phyloP scores from a whole-genome alignment of 2,888 invertebrate species.

The Drosophila setosimentum region DNA sequence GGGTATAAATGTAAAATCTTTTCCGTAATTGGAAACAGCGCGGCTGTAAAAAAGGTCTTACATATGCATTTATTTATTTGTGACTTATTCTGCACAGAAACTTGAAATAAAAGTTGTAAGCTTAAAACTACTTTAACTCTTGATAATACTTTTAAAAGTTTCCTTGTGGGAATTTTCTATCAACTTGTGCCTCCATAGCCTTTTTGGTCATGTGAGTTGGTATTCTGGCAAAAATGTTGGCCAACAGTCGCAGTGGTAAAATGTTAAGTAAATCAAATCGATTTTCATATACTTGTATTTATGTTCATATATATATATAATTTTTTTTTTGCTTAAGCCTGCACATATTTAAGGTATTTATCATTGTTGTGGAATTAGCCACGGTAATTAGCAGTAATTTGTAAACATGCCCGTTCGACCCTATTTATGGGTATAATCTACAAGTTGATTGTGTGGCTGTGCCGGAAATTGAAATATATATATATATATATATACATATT shows the following conservation, averaged over 20 bases:
- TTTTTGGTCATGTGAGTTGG: slow-evolving; percentile 31
- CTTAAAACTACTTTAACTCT: background rate
- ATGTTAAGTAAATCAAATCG: slow-evolving; percentile 10
- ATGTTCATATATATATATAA: background rate
- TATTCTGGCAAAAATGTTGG: slow-evolving; percentile 36
- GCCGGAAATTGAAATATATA: slow-evolving; percentile 17
- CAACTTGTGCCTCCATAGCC: background rate
- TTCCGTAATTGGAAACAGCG: background rate
- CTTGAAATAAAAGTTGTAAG: background rate
- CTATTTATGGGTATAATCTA: slow-evolving; percentile 3
- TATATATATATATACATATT: slow-evolving; percentile 1
- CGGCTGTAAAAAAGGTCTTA: background rate
- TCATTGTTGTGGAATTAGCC: slow-evolving; percentile 7
- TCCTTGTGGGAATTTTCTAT: background rate
- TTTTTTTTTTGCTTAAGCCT: background rate
- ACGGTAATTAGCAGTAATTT: slow-evolving; percentile 32
- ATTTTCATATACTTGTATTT: slow-evolving; percentile 2
- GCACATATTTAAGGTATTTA: slow-evolving; percentile 6
- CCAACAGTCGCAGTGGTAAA: slow-evolving; percentile 17
- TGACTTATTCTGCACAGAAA: background rate
- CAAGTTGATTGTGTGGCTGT: background rate
- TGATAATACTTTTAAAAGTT: background rate
- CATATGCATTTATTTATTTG: background rate
- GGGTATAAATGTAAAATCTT: background rate
- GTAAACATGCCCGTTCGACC: slow-evolving; percentile 5